Percentiles rank a stretch among this genome's conserved stretches.
phyloP scores from a whole-genome alignment of 2,888 invertebrate species.

The Labia minor region DNA sequence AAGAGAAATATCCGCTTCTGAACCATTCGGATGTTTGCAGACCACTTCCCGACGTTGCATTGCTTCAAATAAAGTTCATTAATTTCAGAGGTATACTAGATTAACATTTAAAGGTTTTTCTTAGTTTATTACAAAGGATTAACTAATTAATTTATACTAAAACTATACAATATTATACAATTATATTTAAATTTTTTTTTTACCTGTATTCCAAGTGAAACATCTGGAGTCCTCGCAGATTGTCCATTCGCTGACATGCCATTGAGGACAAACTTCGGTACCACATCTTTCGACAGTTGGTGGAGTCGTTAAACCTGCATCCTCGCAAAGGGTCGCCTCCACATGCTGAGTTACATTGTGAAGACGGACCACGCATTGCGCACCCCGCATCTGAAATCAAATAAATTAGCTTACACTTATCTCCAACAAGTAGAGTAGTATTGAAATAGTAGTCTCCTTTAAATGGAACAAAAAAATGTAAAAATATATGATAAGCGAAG shows the following conservation, averaged over 20 bases:
- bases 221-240: constrained; percentile 62
- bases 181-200: too few species aligned
- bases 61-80: constrained; percentile 45
- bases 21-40: constrained; percentile 44
- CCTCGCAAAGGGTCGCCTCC: constrained; percentile 55
- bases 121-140: too few species aligned
- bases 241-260: constrained; percentile 61
- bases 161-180: neutral
- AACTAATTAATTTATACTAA: neutral
- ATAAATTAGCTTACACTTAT: neutral
- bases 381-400: constrained; percentile 51
- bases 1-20: constrained; percentile 41
- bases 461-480: neutral
- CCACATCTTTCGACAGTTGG: constrained; percentile 55
- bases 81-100: too few species aligned
- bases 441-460: too few species aligned
- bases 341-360: constrained; percentile 48
- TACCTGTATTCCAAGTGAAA: constrained; percentile 60
- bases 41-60: constrained; percentile 59
- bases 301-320: constrained; percentile 55
- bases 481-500: constrained; percentile 14
- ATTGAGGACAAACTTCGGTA: constrained; percentile 57
- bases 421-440: neutral
- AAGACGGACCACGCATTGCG: constrained; percentile 57
- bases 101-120: too few species aligned